Evolutionary conservation across 2,888 invertebrate species (phyloP).

Genomic region (Toxonevra muliebris): DNA sequence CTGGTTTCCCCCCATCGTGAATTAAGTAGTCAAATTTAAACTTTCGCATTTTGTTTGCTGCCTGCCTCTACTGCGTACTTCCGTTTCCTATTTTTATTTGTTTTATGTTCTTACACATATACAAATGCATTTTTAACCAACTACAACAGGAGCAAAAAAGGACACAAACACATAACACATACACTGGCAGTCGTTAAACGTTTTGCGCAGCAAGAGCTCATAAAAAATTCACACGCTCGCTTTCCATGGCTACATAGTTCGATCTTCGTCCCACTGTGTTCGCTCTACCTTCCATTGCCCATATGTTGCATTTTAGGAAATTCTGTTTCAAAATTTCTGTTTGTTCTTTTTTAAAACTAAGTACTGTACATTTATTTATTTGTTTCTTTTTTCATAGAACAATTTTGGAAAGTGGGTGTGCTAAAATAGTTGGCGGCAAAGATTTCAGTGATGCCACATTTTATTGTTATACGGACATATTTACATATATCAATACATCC

Average conservation of each 20-base stretch:
- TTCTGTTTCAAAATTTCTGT: not conserved
- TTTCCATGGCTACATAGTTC: too few relatives aligned
- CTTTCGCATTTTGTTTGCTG: not conserved
- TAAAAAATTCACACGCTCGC: conserved; percentile 12
- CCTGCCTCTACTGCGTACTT: not conserved
- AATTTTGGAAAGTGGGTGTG: too few relatives aligned
- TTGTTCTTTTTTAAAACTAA: not conserved
- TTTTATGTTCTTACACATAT: not conserved
- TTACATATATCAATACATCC: too few relatives aligned
- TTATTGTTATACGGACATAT: too few relatives aligned
- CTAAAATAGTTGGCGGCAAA: too few relatives aligned
- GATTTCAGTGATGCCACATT: too few relatives aligned
- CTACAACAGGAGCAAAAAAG: not conserved
- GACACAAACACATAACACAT: not conserved
- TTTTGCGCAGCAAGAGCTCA: conserved; percentile 4
- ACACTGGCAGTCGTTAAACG: conserved; percentile 5
- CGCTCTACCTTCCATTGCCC: too few relatives aligned
- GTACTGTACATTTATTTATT: too few relatives aligned
- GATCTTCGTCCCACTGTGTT: too few relatives aligned
- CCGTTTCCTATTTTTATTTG: not conserved
- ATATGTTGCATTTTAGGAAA: not conserved
- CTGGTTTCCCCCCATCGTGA: not conserved
- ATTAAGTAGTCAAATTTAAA: conserved; percentile 5
- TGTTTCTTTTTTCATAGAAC: too few relatives aligned
- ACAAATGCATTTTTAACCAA: conserved; percentile 6